phyloP scores from a whole-genome alignment of 1,140 invertebrate genomes.

The Gryllus bimaculatus region DNA sequence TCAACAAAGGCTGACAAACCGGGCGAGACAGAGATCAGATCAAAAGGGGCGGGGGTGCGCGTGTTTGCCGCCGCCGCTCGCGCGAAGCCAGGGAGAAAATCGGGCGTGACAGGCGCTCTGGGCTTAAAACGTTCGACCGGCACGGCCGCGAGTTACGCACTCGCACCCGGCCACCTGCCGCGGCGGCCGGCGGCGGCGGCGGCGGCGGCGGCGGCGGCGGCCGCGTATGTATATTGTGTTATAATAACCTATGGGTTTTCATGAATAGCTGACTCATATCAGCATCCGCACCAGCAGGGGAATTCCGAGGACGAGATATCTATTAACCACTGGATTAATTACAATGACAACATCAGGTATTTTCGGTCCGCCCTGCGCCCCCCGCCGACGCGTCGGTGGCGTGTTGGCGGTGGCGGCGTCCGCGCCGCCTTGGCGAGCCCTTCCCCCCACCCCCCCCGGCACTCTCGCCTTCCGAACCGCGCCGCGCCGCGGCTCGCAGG shows the following conservation, averaged over 20 bases:
- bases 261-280: constrained; percentile 4
- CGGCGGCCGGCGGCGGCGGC: too few relatives aligned
- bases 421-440: not conserved
- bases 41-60: too few relatives aligned
- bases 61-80: too few relatives aligned
- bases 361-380: not conserved
- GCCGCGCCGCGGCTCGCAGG: too few relatives aligned
- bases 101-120: not conserved
- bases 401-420: not conserved
- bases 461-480: too few relatives aligned
- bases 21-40: too few relatives aligned
- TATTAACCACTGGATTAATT: not conserved
- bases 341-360: not conserved
- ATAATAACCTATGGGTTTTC: not conserved
- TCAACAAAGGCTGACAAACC: too few relatives aligned
- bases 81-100: not conserved
- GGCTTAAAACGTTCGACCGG: not conserved
- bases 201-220: too few relatives aligned
- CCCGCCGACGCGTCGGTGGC: too few relatives aligned
- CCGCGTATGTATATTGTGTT: not conserved
- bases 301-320: not conserved
- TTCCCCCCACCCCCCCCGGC: too few relatives aligned
- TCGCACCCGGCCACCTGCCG: too few relatives aligned
- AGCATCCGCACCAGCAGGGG: not conserved
- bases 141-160: too few relatives aligned